These are phyloP conservation scores for Menura novaehollandiae DNA, from an alignment of 2,113 vertebrate genomes.

Conservation along the genomic window DNA sequence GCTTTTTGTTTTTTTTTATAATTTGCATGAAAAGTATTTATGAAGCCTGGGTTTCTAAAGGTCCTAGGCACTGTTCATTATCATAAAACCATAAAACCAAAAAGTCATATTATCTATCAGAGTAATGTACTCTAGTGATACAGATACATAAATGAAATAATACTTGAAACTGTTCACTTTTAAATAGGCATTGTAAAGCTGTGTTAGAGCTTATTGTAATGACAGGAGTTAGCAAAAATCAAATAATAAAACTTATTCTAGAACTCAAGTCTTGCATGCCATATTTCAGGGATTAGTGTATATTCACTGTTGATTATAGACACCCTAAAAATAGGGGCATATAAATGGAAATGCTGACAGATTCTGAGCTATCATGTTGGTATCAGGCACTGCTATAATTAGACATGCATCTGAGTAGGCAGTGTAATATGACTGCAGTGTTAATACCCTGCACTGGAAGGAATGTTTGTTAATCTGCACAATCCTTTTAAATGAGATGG, in stretches of 20 bases:
- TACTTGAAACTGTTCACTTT: neutral
- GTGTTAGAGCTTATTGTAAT: neutral
- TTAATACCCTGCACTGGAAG: slow-evolving; percentile 14
- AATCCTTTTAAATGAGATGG: slow-evolving; percentile 28
- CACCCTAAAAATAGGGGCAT: slow-evolving; percentile 25
- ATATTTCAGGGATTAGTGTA: neutral
- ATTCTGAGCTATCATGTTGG: neutral
- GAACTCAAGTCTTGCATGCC: neutral
- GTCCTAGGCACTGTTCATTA: neutral
- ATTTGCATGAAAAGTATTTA: neutral
- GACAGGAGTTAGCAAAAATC: neutral
- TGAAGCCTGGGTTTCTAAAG: neutral
- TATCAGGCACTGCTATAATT: slow-evolving; percentile 35
- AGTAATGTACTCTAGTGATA: neutral
- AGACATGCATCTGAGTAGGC: neutral
- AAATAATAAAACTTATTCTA: neutral
- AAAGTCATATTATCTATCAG: neutral
- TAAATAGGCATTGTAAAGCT: neutral
- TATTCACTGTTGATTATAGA: neutral
- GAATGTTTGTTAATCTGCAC: slow-evolving; percentile 21
- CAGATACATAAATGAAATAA: neutral
- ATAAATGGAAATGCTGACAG: neutral
- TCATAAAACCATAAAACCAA: fast-evolving
- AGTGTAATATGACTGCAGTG: neutral
- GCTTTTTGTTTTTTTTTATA: neutral